Evolutionary conservation across 1,140 invertebrate species (phyloP).

Genomic region (Mesaphorura yosii): DNA sequence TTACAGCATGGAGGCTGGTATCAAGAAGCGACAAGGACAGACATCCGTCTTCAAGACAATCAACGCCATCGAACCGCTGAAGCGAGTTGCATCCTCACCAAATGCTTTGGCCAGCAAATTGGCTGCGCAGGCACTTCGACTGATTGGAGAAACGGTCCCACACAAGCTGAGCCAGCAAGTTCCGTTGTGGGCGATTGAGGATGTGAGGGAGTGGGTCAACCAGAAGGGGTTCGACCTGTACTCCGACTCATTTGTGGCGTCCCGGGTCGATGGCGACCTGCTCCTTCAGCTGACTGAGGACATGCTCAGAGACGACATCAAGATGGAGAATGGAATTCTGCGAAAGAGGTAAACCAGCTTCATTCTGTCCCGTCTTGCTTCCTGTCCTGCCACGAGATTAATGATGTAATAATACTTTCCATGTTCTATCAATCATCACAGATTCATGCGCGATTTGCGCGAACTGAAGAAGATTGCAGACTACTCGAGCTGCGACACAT

Average conservation of each 20-base stretch:
- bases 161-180: conserved; percentile 96
- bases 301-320: conserved; percentile 84
- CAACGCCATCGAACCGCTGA: conserved; percentile 86
- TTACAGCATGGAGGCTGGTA: conserved; percentile 81
- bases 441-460: conserved; percentile 86
- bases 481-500: conserved; percentile 85
- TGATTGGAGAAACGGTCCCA: conserved; percentile 93
- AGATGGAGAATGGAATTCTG: conserved; percentile 83
- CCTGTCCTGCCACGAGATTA: no score
- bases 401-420: no score
- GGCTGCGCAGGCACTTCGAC: conserved; percentile 82
- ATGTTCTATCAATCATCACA: conserved; percentile 36
- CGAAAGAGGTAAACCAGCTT: conserved; percentile 53
- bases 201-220: conserved; percentile 95
- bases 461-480: conserved; percentile 94
- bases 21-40: conserved; percentile 91
- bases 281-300: conserved; percentile 83
- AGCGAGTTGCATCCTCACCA: conserved; percentile 92
- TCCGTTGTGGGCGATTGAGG: conserved; percentile 90
- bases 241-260: conserved; percentile 69
- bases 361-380: no score
- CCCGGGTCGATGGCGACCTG: conserved; percentile 94
- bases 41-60: conserved; percentile 90
- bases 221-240: conserved; percentile 87
- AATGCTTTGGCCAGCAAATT: conserved; percentile 96